Evolutionary conservation across 2,888 invertebrate species (phyloP), one percentile per base, ranked within the genome.

Genomic region (Pyrochroa serraticornis): DNA sequence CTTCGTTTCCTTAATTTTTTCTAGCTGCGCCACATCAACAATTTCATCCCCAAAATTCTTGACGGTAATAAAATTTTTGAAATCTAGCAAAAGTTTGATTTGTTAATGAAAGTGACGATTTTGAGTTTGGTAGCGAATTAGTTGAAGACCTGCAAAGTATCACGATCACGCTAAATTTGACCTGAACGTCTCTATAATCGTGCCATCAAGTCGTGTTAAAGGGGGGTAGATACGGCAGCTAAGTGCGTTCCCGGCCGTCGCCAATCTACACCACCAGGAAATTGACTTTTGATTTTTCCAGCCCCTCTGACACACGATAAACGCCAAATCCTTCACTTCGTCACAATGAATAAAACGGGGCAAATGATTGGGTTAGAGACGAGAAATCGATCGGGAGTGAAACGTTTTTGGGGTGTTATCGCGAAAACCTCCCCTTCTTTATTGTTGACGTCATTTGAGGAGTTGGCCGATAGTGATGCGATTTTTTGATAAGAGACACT

Each of bases 141-240:
- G 63, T 58, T 60, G 41, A 46, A 38, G 39, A 53, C 44, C 39
- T 22, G 31, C 6, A 51, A 60, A 51, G 60, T 60, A 68, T 71
- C 70, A 61, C 60, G 65, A 71, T 72, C 70, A 72, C 72, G 73
- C 66, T 73, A 73, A 74, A 75, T 75, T 75, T 74, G 68, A 73
- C 69, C 71, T 67, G 67, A 68, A 73, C 72, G 73, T 71, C 69
- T 73, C 71, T 70, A 75, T 77, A 75, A 76, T 75, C 75, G 67
- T 53, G 62, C 66, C 73, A 69, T 72, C 69, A 68, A 63, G 66
- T 64, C 67, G 64, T 70, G 66, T 70, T 69, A 68, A 5, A 31
- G 35, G 60, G 66, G 69, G 69, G 69, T 66, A 69, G 71, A 72
- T 71, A 69, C 58, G 64, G 64, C 64, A 59, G 52, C 61, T 43